A percentile compares a stretch with the other conserved stretches of the same genome.
These are phyloP conservation scores for Halocynthia roretzi DNA, from an alignment of 23 tunicate genomes.

Conservation along the genomic window DNA sequence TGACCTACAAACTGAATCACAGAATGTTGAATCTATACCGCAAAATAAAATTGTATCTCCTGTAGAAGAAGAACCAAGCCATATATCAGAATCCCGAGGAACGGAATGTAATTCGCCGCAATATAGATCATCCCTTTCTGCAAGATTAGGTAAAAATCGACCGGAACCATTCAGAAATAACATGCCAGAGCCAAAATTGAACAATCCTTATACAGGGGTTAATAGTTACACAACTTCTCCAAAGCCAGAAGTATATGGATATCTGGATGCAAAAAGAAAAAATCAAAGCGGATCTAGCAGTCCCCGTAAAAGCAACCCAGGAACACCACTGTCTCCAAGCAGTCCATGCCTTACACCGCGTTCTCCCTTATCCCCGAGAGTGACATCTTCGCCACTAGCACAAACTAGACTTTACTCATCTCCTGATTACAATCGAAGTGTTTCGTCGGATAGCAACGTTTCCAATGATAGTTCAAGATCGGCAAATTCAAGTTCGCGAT, in stretches of 20 bases:
- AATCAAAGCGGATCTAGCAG: background rate
- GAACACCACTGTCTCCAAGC: constrained; percentile 1
- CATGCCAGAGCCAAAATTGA: no score
- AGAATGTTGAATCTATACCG: background rate
- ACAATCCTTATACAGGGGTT: no score
- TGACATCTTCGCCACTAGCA: no score
- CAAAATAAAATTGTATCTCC: background rate
- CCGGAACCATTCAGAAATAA: background rate
- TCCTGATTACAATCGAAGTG: background rate
- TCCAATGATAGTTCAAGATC: background rate
- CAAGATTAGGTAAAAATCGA: background rate
- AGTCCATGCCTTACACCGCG: background rate
- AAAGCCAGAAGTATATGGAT: background rate
- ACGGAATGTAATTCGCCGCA: background rate
- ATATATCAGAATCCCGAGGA: background rate
- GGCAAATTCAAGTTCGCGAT: background rate
- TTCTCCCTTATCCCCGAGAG: background rate
- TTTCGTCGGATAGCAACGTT: background rate
- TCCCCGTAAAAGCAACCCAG: background rate
- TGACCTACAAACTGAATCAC: background rate
- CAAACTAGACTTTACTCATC: background rate
- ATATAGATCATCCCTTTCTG: background rate
- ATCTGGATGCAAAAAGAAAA: background rate
- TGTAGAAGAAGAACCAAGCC: background rate
- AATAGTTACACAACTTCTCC: background rate